phyloP scores from a whole-genome alignment of 1,140 invertebrate species.

The Thrips palmi region DNA sequence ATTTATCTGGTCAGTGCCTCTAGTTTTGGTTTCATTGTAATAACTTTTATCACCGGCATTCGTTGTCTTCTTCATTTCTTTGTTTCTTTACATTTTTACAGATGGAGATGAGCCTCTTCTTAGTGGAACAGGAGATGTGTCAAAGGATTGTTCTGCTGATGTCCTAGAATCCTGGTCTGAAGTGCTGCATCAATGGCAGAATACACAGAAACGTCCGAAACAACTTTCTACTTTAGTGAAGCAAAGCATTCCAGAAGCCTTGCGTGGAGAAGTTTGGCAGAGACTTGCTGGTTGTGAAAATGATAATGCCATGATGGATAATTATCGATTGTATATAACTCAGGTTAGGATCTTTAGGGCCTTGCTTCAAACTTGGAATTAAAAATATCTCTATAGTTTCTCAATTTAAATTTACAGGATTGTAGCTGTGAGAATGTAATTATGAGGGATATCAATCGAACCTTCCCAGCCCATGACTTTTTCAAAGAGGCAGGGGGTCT shows the following conservation, averaged over 20 bases:
- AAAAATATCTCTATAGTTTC: conserved; percentile 5
- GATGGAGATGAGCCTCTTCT: conserved; percentile 90
- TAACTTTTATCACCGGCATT: not conserved
- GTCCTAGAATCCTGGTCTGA: conserved; percentile 86
- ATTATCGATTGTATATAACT: conserved; percentile 77
- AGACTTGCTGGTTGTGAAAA: conserved; percentile 71
- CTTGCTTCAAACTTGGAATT: conserved; percentile 1
- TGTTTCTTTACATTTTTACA: conserved; percentile 20
- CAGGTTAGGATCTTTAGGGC: conserved; percentile 37
- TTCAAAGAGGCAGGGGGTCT: conserved; percentile 81
- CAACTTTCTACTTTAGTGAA: conserved; percentile 59
- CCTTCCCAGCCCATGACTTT: conserved; percentile 96
- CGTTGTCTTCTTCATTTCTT: not conserved
- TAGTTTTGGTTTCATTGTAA: conserved; percentile 10
- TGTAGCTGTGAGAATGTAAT: conserved; percentile 83
- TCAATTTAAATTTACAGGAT: conserved; percentile 38
- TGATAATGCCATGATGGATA: conserved; percentile 73
- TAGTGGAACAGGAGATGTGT: conserved; percentile 90
- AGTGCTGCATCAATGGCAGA: conserved; percentile 60
- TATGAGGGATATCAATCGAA: conserved; percentile 87
- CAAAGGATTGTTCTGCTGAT: conserved; percentile 85
- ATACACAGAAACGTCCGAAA: conserved; percentile 55
- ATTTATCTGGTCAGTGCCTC: conserved; percentile 48
- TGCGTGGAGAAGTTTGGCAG: conserved; percentile 95
- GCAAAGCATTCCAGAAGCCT: conserved; percentile 83